Base-by-base conservation (phyloP, 1,140 invertebrate species). In the Megalonaias nervosa region DNA sequence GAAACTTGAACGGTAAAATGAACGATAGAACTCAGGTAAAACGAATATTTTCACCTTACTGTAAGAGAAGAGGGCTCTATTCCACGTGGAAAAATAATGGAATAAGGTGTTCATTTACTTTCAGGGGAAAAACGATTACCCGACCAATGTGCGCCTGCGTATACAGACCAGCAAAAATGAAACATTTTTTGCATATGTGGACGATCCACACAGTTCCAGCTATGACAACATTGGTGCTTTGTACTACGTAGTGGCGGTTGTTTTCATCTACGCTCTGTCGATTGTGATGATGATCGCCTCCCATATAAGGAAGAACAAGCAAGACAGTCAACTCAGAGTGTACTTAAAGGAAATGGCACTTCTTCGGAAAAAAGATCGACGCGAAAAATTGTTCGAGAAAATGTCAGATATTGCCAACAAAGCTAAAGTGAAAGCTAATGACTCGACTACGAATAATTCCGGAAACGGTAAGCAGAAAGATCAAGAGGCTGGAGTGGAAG, bases 261-360 rank as follows among this genome's bases (percentile, higher is more conserved):
- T 90, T 62, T 75, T 90, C 57, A 90, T 90, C 55, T 90, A 89
- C 78, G 89, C 88, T 16, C 81, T 89, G 15, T 90, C 89, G 21
- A 90, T 90, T 59, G 88, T 90, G 11, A 88, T 90, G 87, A 89
- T 90, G 89, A 90, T 90, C 31, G 88, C 88, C 3, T 90, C 89
- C 16, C 89, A 90, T 80, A 89, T 89, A 56, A 81, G 88, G 26
- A 88, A 88, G 75, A 90, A 90, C 74, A 87, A 89, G 71, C 85
- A 88, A 79, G 89, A 90, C 81, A 88, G 82, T 38, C 87, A 88
- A 69, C 81, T 90, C 17, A 74, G 86, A 62, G 83, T 79, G 17
- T 89, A 90, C 70, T 71, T 90, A 2, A 90, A 90, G 74, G 88
- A 89, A 82, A 89, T 89, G 87, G 84, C 87, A 11, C 62, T 81